Base-by-base conservation (phyloP, 1,140 invertebrate genomes). In the Drosophila azteca region DNA sequence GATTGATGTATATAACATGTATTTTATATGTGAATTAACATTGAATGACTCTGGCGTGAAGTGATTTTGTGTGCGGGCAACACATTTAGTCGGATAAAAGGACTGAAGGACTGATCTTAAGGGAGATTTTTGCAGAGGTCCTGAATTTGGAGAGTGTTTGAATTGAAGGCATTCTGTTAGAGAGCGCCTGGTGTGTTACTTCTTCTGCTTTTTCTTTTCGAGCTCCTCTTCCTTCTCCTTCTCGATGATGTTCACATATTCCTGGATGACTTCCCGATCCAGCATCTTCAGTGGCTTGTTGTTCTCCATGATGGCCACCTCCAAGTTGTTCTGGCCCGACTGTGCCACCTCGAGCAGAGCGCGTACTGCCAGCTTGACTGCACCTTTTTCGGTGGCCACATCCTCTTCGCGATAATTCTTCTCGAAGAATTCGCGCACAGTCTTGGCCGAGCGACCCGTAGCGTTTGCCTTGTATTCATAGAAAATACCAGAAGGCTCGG, bases 381-480 rank as follows among this genome's bases (percentile, higher is more conserved):
- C 96, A 54, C 97, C 97, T 90, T 96, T 95, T 92, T 99, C 98
- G 50, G 94, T 95, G 6, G 94, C 94, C 51, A 97, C 97, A 90
- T 97, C 95, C 70, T 98, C 97, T 24, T 94, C 83, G 41, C 95
- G 96, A 91, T 99, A 99, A 92, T 98, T 97, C 90, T 99, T 99
- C 93, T 99, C 99, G 68, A 99, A 94, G 92, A 99, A 99, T 93
- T 99, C 99, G 72, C 98, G 94, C 0, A 99, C 99, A 20, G 98
- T 98, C 92, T 99, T 99, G 2, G 98, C 98, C 91, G 97, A 99
- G 74, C 98, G 94, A 3, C 99, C 99, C 75, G 98, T 99, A 2
- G 98, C 98, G 94, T 99, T 99, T 6, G 99, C 99, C 94, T 98
- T 98, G 97, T 98, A 99, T 93, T 99, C 98, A 92, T 99, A 98